Percentiles rank a stretch among this genome's conserved stretches.
Evolutionary conservation across 2,113 vertebrate genomes (phyloP).

Genomic region (Sula dactylatra): DNA sequence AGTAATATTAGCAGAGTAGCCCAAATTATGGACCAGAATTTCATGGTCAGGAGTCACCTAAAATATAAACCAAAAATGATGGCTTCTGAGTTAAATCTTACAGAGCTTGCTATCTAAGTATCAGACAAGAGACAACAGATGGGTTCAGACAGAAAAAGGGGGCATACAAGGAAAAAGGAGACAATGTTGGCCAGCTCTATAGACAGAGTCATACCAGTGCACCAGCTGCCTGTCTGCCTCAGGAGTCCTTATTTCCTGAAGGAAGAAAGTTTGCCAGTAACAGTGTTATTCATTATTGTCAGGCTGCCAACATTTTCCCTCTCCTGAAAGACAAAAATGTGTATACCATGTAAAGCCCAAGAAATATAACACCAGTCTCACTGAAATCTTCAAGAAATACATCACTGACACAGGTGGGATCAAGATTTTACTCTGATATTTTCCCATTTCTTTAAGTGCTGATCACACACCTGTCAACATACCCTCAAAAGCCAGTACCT

Average conservation of each 20-base stretch:
- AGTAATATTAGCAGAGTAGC: neutral
- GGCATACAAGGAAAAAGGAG: neutral
- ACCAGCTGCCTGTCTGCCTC: conserved; percentile 11
- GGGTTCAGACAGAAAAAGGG: neutral
- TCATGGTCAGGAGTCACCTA: neutral
- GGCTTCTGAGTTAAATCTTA: neutral
- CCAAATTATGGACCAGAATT: neutral
- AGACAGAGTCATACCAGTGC: neutral
- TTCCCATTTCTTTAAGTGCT: neutral
- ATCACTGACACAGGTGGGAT: neutral
- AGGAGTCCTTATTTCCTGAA: neutral
- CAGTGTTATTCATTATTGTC: neutral
- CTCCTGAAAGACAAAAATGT: neutral
- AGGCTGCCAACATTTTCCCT: neutral
- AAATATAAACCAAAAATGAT: neutral
- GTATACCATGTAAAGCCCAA: neutral
- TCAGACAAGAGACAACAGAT: neutral
- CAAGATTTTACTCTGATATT: neutral
- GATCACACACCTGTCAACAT: neutral
- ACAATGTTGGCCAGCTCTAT: neutral
- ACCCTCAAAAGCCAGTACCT: neutral
- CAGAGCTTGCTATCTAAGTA: neutral
- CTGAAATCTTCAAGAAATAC: neutral
- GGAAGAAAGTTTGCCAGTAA: neutral
- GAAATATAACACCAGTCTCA: neutral